These are phyloP conservation scores for Drosophila stalkeri DNA, from an alignment of 2,888 invertebrate genomes.

Conservation along the genomic window DNA sequence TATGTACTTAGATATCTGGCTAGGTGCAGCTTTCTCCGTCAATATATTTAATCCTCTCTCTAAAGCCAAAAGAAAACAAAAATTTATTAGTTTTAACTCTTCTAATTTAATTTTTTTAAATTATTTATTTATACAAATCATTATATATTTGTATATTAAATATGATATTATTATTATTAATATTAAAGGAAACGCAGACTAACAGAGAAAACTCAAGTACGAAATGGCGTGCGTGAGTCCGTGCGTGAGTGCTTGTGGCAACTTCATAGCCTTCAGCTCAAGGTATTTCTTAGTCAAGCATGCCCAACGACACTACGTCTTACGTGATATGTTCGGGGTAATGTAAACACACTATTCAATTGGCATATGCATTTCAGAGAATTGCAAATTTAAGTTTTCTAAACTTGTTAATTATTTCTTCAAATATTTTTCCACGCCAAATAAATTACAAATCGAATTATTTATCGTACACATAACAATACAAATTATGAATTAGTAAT, in stretches of 20 bases:
- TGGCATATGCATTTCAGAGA: slow-evolving; percentile 2
- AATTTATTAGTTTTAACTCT: too few species aligned
- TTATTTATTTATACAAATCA: too few species aligned
- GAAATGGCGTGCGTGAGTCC: neutral
- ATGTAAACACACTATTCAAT: slow-evolving; percentile 2
- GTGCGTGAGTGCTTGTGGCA: neutral
- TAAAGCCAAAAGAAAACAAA: neutral
- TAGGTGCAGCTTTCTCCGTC: too few species aligned
- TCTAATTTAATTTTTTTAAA: too few species aligned
- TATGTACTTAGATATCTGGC: too few species aligned
- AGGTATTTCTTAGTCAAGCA: slow-evolving; percentile 8
- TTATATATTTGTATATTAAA: neutral
- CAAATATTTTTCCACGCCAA: slow-evolving; percentile 1
- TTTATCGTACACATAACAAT: slow-evolving; percentile 5
- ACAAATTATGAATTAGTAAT: slow-evolving; percentile 6
- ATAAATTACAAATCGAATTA: slow-evolving; percentile 3
- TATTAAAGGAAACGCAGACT: neutral
- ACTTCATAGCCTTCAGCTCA: neutral
- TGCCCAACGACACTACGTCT: neutral
- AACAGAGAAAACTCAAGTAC: neutral
- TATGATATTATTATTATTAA: too few species aligned
- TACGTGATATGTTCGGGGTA: neutral
- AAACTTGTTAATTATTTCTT: slow-evolving; percentile 6
- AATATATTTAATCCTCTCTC: neutral
- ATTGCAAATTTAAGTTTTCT: slow-evolving; percentile 2